Evolutionary conservation across 2,113 vertebrate genomes (phyloP), one percentile per base, ranked within the genome.

Genomic region (Delphinus delphis): DNA sequence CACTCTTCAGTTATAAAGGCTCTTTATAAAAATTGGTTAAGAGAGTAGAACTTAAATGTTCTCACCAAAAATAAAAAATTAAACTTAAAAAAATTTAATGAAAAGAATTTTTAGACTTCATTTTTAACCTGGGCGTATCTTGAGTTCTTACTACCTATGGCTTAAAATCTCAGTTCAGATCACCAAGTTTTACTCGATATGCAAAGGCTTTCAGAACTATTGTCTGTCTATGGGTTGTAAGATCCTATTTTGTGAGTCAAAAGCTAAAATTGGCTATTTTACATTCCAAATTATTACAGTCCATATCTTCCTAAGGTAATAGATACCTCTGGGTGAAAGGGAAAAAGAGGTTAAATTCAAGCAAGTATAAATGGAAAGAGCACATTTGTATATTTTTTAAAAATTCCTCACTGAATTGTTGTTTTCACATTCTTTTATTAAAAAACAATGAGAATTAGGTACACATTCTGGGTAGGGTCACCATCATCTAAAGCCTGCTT

Each of bases 221-320:
- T 73, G 25, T n/a, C 33, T 62, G 1, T 76, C 26, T 53, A 6
- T 68, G 53, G 3, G 26, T 9, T 90, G 1, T 28, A 71, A 90
- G 50, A 81, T 62, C 21, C 14, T 10, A 62, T 86, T 96, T 89
- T 77, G 44, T 60, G 31, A 70, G 23, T 88, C 65, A 65, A 67
- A 95, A 50, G 44, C 84, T 85, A 41, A 80, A 94, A 92, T 2
- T 23, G 2, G 68, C 26, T 89, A n/a, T 79, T 93, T 88, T 95
- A 17, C 7, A 33, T n/a, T 88, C 6, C 14, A 84, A 88, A 44
- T 67, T 71, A 76, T 41, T 84, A 58, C 3, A 44, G 38, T 89
- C 20, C 31, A 63, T 89, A 47, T 47, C 20, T 36, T 63, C 12
- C 26, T 89, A 41, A 89, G 28, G 36, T 74, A 84, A 92, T 81